phyloP scores from a whole-genome alignment of 2,797 vertebrate genomes.

The Melanotaenia pygmaea region DNA sequence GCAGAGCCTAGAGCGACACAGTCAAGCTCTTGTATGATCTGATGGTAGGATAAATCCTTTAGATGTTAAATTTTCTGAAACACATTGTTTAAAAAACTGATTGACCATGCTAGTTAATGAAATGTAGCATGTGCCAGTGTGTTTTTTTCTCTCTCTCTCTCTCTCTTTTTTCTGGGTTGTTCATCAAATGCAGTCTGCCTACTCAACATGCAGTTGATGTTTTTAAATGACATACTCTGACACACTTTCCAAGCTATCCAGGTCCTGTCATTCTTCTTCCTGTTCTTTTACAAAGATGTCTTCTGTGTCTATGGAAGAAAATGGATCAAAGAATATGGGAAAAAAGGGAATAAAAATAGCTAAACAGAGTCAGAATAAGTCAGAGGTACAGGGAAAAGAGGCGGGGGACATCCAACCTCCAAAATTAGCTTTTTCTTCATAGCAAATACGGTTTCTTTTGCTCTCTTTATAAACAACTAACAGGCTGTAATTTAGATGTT shows the following conservation, averaged over 20 bases:
- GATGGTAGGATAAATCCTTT: slow-evolving; percentile 4
- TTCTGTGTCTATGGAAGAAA: slow-evolving; percentile 69
- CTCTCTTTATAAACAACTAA: slow-evolving; percentile 8
- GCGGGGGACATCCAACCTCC: slow-evolving; percentile 54
- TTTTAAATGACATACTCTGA: slow-evolving; percentile 64
- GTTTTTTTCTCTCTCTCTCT: background rate
- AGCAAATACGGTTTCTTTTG: background rate
- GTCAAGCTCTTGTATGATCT: slow-evolving; percentile 7
- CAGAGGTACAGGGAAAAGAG: slow-evolving; percentile 49
- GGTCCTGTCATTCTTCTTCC: slow-evolving; percentile 58
- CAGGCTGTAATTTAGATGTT: slow-evolving; percentile 33
- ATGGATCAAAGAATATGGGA: slow-evolving; percentile 70
- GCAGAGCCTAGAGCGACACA: background rate
- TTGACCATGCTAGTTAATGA: slow-evolving; percentile 22
- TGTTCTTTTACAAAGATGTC: slow-evolving; percentile 66
- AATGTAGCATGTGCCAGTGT: slow-evolving; percentile 40
- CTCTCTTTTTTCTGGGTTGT: slow-evolving; percentile 7
- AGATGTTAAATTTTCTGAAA: slow-evolving; percentile 1
- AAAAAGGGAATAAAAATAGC: slow-evolving; percentile 77
- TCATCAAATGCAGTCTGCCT: slow-evolving; percentile 49
- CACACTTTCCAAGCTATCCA: slow-evolving; percentile 72
- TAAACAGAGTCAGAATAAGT: slow-evolving; percentile 68
- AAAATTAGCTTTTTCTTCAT: slow-evolving; percentile 52
- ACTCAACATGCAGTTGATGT: slow-evolving; percentile 60
- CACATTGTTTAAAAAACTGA: slow-evolving; percentile 2